These are phyloP conservation scores for Sthenelais limicola DNA, from an alignment of 2,888 invertebrate genomes.

Conservation along the genomic window DNA sequence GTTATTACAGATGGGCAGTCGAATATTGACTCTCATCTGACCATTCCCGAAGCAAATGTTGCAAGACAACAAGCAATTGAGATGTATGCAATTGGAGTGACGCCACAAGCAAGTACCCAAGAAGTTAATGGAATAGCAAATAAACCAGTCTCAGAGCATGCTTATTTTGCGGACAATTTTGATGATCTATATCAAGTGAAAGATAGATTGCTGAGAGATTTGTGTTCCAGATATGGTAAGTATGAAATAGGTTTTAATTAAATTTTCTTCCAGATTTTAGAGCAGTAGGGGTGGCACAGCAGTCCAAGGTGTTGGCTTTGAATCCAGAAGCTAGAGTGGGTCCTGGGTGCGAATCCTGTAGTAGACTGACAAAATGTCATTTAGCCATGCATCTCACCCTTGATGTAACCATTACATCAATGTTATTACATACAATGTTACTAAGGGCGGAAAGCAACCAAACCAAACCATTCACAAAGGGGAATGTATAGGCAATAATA, in stretches of 20 bases:
- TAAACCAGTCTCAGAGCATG: slow-evolving; percentile 2
- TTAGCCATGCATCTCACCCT: too few species aligned
- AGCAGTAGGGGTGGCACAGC: too few species aligned
- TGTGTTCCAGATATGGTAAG: slow-evolving; percentile 29
- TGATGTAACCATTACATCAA: too few species aligned
- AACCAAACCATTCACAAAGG: too few species aligned
- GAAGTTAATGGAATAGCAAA: slow-evolving; percentile 13
- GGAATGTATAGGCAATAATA: too few species aligned
- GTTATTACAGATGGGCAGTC: slow-evolving; percentile 4
- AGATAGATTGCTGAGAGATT: slow-evolving; percentile 1
- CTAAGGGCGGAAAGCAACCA: too few species aligned
- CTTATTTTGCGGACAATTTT: not conserved
- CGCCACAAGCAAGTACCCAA: not conserved
- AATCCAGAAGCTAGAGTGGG: too few species aligned
- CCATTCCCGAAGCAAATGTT: slow-evolving; percentile 16
- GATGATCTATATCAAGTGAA: not conserved
- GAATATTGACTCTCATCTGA: slow-evolving; percentile 1
- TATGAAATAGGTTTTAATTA: not conserved
- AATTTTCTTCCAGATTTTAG: not conserved
- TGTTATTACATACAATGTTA: too few species aligned
- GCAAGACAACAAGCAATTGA: slow-evolving; percentile 16
- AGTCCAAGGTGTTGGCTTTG: too few species aligned
- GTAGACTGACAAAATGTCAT: too few species aligned
- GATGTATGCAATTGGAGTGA: slow-evolving; percentile 22
- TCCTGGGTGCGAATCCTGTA: too few species aligned